These are phyloP conservation scores for Pampus argenteus DNA, from an alignment of 2,797 vertebrate species.

Conservation along the genomic window DNA sequence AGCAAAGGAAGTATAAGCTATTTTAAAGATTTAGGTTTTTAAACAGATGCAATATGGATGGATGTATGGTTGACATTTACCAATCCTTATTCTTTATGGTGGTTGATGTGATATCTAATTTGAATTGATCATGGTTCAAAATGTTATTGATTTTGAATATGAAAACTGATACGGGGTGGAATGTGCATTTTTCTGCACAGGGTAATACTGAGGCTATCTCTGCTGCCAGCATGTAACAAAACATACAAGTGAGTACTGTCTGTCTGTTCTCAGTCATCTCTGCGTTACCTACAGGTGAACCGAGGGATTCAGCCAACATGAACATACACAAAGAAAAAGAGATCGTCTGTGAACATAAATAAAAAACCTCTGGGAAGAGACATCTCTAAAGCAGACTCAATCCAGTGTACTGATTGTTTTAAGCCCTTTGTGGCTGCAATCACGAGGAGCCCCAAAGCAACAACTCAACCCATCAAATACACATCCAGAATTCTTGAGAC, in stretches of 20 bases:
- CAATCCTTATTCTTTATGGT: conserved; percentile 7
- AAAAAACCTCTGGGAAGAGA: conserved; percentile 33
- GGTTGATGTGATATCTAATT: conserved; percentile 7
- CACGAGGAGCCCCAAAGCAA: conserved; percentile 39
- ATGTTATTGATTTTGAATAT: conserved; percentile 13
- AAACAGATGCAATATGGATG: conserved; percentile 6
- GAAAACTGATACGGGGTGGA: conserved; percentile 11
- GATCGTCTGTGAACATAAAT: conserved; percentile 54
- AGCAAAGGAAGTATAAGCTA: neutral
- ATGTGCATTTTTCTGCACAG: conserved; percentile 19
- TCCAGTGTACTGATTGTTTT: conserved; percentile 49
- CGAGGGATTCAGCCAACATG: conserved; percentile 30
- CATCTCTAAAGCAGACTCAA: conserved; percentile 27
- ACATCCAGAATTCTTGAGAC: conserved; percentile 45
- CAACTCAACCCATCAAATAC: conserved; percentile 34
- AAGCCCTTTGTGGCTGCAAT: conserved; percentile 58
- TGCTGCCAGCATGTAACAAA: conserved; percentile 25
- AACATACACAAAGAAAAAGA: conserved; percentile 37
- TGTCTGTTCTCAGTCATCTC: conserved; percentile 32
- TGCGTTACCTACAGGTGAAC: conserved; percentile 52
- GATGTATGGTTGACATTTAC: conserved; percentile 13
- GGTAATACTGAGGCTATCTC: conserved; percentile 9
- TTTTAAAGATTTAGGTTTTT: conserved; percentile 26
- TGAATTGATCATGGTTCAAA: conserved; percentile 22
- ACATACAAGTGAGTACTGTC: conserved; percentile 15